A percentile compares a stretch with the other conserved stretches of the same genome.
Conservation (phyloP, 2,797 vertebrate species). For the Microctenopoma stevenorrisi region DNA sequence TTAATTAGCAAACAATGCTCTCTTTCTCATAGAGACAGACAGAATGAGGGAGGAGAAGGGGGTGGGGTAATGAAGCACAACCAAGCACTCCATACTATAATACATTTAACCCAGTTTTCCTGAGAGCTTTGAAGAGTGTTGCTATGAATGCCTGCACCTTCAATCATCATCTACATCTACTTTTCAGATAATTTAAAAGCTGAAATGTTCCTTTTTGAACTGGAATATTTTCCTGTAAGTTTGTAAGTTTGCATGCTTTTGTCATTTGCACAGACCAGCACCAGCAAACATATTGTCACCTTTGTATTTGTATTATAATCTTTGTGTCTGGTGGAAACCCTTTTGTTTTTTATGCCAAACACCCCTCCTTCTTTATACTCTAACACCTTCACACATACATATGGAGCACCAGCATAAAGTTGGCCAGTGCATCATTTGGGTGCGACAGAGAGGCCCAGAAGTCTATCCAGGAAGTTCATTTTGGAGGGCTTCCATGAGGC, state of each 20-base stretch:
- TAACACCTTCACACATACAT: constrained; percentile 30
- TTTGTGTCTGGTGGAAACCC: background rate
- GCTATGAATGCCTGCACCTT: background rate
- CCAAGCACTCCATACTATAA: constrained; percentile 44
- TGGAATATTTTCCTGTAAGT: too few species aligned
- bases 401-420: constrained; percentile 17
- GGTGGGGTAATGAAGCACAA: constrained; percentile 41
- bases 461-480: constrained; percentile 77
- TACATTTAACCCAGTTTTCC: constrained; percentile 42
- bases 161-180: too few species aligned
- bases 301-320: background rate
- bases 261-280: background rate
- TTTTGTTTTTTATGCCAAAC: too few species aligned
- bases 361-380: background rate
- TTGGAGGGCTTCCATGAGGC: constrained; percentile 71
- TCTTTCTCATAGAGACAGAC: constrained; percentile 52
- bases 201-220: background rate
- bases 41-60: constrained; percentile 5
- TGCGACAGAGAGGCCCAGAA: constrained; percentile 63
- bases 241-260: background rate
- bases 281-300: background rate
- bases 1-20: constrained; percentile 69
- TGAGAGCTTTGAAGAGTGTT: background rate
- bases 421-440: constrained; percentile 23
- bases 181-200: background rate